phyloP scores from a whole-genome alignment of 2,888 invertebrate species.

The Spatulosminthurus flaviceps region DNA sequence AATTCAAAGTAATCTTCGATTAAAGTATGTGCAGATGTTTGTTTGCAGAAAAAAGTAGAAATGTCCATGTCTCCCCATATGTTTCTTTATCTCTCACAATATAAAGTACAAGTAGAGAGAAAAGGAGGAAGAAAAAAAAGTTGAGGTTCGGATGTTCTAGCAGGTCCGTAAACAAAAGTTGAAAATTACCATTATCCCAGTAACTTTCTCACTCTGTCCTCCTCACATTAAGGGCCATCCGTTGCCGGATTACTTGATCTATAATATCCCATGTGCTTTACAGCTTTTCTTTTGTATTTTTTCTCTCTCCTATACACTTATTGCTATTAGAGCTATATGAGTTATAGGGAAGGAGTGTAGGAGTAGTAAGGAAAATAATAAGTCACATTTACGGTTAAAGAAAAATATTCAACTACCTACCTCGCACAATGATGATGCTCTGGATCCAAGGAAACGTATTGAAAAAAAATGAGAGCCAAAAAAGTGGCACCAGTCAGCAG shows the following conservation, averaged over 20 bases:
- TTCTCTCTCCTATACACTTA: too few species aligned
- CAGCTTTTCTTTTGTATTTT: too few species aligned
- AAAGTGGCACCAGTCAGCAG: background rate
- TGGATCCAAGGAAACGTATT: too few species aligned
- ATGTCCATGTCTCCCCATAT: background rate
- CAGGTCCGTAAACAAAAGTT: background rate
- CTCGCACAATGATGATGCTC: background rate
- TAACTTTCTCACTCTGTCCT: background rate
- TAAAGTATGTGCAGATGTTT: conserved; percentile 2
- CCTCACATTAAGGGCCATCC: too few species aligned
- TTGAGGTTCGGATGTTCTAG: too few species aligned
- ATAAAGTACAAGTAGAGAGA: background rate
- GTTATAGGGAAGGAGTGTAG: too few species aligned
- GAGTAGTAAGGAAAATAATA: background rate
- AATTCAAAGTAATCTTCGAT: conserved; percentile 20
- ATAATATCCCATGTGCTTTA: too few species aligned
- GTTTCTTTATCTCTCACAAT: background rate
- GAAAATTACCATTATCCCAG: background rate
- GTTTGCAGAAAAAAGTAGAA: background rate
- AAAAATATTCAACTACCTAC: background rate
- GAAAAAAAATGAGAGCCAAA: too few species aligned
- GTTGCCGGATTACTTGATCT: too few species aligned
- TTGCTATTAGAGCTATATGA: too few species aligned
- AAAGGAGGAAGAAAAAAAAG: too few species aligned
- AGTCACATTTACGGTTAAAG: too few species aligned